Conservation (phyloP, 2,888 invertebrate species). For the Orthosia cruda region DNA sequence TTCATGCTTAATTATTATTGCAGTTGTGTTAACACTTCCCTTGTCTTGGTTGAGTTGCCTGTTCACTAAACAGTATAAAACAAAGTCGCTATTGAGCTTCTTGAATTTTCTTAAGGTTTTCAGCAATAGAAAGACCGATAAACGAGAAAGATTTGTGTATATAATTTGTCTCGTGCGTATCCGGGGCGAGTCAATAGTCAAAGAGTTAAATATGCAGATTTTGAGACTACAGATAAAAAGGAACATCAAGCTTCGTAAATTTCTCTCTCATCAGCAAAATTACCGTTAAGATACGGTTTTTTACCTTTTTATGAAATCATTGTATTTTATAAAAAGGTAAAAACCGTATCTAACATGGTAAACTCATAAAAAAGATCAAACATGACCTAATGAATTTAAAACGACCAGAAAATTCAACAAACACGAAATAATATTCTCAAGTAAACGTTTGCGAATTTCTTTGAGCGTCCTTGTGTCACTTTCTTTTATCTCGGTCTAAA, state of each 20-base stretch:
- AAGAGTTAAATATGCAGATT: not conserved
- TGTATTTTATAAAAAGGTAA: not conserved
- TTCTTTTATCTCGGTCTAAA: conserved; percentile 69
- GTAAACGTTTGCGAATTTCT: conserved; percentile 52
- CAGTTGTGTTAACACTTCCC: conserved; percentile 2
- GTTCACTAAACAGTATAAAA: not conserved
- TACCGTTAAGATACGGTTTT: no score
- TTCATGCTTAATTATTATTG: conserved; percentile 15
- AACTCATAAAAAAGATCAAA: conserved; percentile 4
- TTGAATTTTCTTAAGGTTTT: no score
- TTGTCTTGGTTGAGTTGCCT: not conserved
- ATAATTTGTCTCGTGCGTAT: no score
- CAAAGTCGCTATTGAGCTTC: no score
- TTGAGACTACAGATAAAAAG: not conserved
- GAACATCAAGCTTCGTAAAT: not conserved
- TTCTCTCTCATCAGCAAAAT: not conserved
- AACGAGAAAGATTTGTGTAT: no score
- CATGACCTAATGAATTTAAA: conserved; percentile 6
- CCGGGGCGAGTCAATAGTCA: no score
- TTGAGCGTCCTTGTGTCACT: conserved; percentile 64
- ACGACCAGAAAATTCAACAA: conserved; percentile 11
- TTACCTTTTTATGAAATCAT: no score
- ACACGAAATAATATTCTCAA: conserved; percentile 11
- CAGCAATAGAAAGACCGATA: no score
- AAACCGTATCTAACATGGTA: conserved; percentile 1